Conservation (phyloP, 2,113 vertebrate species). For the Corythoichthys intestinalis region DNA sequence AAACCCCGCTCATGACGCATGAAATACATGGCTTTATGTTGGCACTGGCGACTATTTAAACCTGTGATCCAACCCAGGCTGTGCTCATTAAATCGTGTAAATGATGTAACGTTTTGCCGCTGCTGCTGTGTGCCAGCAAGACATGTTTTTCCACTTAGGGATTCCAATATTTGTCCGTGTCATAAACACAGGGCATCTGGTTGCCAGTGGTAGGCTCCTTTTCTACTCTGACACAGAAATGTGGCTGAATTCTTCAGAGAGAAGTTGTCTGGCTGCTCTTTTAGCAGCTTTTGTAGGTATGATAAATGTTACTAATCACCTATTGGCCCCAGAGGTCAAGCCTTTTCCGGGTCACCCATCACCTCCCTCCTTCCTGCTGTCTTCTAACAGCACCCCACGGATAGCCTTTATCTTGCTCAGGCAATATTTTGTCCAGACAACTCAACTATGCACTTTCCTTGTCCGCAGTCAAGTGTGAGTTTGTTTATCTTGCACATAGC, state of each 20-base stretch:
- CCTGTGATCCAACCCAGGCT: slow-evolving; percentile 61
- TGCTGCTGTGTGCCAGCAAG: slow-evolving; percentile 51
- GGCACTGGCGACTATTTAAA: slow-evolving; percentile 62
- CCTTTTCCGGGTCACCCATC: slow-evolving; percentile 53
- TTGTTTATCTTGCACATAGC: slow-evolving; percentile 22
- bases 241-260: slow-evolving; percentile 35
- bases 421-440: slow-evolving; percentile 27
- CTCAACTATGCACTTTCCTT: slow-evolving; percentile 25
- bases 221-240: slow-evolving; percentile 49
- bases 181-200: slow-evolving; percentile 63
- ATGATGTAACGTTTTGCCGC: slow-evolving; percentile 59
- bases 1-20: slow-evolving; percentile 54
- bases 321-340: slow-evolving; percentile 64
- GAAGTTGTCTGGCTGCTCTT: slow-evolving; percentile 49
- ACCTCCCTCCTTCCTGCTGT: slow-evolving; percentile 40
- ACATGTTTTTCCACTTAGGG: slow-evolving; percentile 67
- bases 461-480: slow-evolving; percentile 44
- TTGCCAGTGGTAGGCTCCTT: slow-evolving; percentile 48
- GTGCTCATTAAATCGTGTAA: slow-evolving; percentile 57
- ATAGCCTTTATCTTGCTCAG: slow-evolving; percentile 42
- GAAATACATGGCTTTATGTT: slow-evolving; percentile 57
- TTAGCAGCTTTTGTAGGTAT: slow-evolving; percentile 50
- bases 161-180: slow-evolving; percentile 60
- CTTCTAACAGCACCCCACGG: slow-evolving; percentile 34
- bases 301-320: slow-evolving; percentile 73